Base-by-base conservation (phyloP, 2,797 vertebrate species). In the Sus cebifrons region DNA sequence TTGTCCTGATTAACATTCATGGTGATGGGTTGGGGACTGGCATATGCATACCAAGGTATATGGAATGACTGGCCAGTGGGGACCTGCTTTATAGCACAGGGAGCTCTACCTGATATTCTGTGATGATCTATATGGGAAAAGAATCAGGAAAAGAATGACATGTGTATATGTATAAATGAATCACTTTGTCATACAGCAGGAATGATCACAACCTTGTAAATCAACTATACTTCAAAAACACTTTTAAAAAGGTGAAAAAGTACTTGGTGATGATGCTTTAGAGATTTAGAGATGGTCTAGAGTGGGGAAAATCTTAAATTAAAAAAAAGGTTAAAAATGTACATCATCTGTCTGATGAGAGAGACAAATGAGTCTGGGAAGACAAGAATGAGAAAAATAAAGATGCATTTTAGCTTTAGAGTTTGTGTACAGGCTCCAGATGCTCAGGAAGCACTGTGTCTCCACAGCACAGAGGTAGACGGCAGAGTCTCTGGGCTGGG, bases 381-480 rank as follows among this genome's bases (percentile, higher is more conserved):
- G 70, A 85, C 20, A 83, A 64, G 32, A 88, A 86, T 44, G 86
- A 75, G 32, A 32, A 25, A 60, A 54, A 36, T 36, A 65, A 68
- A 10, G 54, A 86, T 11, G 29, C 6, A 11, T 78, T 25, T 60
- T 25, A 89, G 40, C 11, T 78, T 58, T 8, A 60, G 84, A 11
- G 82, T 97, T 94, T 96, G 65, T 32, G 97, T 78, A n/a, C 0
- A 8, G 87, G 18, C 89, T 82, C 32, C 62, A 68, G 62, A 36
- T 87, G 83, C 16, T 3, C 23, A 81, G 21, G 27, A 10, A 73
- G 58, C 85, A 91, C 92, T 94, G 96, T 98, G 98, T 78, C 54
- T 64, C 78, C 67, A 91, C 23, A 25, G 56, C 95, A 70, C 96
- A 98, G 85, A 95, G 25, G 44, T 96, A 96, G 49, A 21, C 32